Conservation (phyloP, 2,888 invertebrate species). For the Bruchidius siliquastri region DNA sequence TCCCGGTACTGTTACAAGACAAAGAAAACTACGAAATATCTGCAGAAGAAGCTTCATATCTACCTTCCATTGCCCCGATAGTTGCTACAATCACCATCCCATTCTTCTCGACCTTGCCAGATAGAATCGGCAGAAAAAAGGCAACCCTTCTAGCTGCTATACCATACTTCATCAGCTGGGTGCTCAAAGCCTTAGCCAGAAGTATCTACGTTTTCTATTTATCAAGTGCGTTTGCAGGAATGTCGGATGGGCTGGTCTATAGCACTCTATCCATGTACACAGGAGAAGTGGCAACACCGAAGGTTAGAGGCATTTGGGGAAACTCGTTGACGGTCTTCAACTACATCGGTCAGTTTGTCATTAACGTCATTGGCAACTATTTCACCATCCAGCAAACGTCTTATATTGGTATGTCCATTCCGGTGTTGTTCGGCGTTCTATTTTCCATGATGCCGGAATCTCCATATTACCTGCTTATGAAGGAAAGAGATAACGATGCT, state of each 20-base stretch:
- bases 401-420: constrained; percentile 54
- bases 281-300: constrained; percentile 36
- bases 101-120: constrained; percentile 29
- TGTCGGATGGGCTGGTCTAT: constrained; percentile 32
- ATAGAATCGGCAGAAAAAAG: constrained; percentile 34
- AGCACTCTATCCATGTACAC: constrained; percentile 33
- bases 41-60: constrained; percentile 37
- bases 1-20: constrained; percentile 33
- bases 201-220: constrained; percentile 34
- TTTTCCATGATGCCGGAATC: constrained; percentile 60
- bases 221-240: constrained; percentile 30
- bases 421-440: constrained; percentile 53
- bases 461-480: constrained; percentile 34
- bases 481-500: constrained; percentile 27
- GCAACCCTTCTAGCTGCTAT: constrained; percentile 30
- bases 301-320: constrained; percentile 37
- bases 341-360: constrained; percentile 32
- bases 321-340: constrained; percentile 28
- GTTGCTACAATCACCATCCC: constrained; percentile 27
- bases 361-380: constrained; percentile 51
- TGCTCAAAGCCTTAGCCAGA: constrained; percentile 26
- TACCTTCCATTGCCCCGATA: constrained; percentile 35
- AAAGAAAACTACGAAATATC: constrained; percentile 32
- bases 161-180: constrained; percentile 30
- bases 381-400: constrained; percentile 52